Percentiles rank a stretch among this genome's conserved stretches.
Evolutionary conservation across 2,113 vertebrate genomes (phyloP).

Genomic region (Stigmatopora nigra): DNA sequence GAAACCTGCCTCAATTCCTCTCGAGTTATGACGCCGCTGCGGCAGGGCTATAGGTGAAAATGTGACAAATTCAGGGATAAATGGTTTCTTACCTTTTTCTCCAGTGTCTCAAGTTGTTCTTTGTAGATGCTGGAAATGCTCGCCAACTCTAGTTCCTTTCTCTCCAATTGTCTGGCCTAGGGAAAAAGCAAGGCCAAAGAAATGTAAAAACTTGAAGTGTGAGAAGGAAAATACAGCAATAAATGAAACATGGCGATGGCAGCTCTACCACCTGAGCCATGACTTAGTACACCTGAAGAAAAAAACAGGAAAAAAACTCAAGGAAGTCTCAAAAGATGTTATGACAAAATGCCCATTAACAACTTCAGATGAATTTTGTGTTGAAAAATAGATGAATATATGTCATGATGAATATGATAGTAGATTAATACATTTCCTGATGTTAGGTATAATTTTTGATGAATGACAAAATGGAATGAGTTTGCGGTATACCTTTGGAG

Average conservation of each 20-base stretch:
- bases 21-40: too few species aligned
- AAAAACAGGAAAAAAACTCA: neutral
- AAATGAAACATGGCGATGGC: neutral
- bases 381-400: neutral
- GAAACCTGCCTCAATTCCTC: too few species aligned
- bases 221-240: neutral
- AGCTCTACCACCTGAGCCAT: neutral
- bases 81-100: slow-evolving; percentile 78
- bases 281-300: neutral
- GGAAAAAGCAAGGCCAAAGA: neutral
- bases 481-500: neutral
- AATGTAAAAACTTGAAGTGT: neutral
- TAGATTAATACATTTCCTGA: neutral
- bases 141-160: slow-evolving; percentile 75
- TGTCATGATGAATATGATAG: neutral
- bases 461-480: neutral
- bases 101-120: slow-evolving; percentile 80
- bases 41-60: too few species aligned
- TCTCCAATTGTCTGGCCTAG: slow-evolving; percentile 76
- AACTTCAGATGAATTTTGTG: neutral
- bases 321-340: neutral
- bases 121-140: slow-evolving; percentile 76
- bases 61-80: neutral
- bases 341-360: neutral
- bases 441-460: neutral